Evolutionary conservation across 2,888 invertebrate genomes (phyloP), one percentile per base, ranked within the genome.

Genomic region (Ptychoptera contaminata): DNA sequence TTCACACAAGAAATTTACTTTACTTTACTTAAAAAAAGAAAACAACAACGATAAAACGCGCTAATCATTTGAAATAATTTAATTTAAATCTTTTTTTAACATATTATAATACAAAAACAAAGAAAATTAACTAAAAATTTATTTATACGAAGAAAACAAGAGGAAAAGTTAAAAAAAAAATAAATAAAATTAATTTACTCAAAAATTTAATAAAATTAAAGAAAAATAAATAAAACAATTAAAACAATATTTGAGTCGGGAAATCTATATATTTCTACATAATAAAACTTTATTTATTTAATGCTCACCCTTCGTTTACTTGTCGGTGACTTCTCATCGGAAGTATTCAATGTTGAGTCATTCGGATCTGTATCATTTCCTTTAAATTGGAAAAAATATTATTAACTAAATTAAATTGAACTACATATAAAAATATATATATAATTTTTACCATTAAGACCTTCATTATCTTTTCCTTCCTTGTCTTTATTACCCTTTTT

Each of bases 401-500:
- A 23, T 5, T 41, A 29, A 16, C 10, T 32, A 39, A 39, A 39
- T n/a, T 38, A 10, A 2, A 16, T n/a, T 5, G 6, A 39, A 39
- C 1, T 23, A 9, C 8, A 47, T 43, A 39, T 42, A 38, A 8
- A 37, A 16, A 30, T 34, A 5, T 44, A 31, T 32, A n/a, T 8
- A 39, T n/a, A 32, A 46, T 23, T 53, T 46, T 57, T 55, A 49
- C 58, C 56, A 47, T 55, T 56, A 29, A 55, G 49, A 39, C 62
- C 51, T 63, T 65, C 55, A 57, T 66, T 64, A 57, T 72, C 71
- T 58, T 72, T 70, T 53, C 70, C 72, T 58, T 72, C 76, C 51
- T 77, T 69, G 46, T 71, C 68, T 54, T 73, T 71, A 58, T 70
- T 69, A 51, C 67, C 68, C 58, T 70, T 72, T 54, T 71, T 71